These are phyloP conservation scores for pig (Sus scrofa) DNA, from an alignment of 2,113 vertebrate species.

Conservation along the genomic window DNA sequence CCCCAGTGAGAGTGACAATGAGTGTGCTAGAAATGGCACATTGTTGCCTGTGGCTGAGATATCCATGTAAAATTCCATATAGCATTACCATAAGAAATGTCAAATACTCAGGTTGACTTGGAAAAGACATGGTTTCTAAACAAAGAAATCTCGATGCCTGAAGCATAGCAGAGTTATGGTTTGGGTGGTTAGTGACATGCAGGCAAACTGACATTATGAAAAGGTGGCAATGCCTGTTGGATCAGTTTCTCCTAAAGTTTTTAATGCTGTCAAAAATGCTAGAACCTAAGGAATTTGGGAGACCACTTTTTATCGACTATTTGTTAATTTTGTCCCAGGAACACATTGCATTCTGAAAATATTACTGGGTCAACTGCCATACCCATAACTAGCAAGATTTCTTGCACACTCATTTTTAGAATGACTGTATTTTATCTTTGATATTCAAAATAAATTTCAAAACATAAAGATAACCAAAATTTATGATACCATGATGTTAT, in stretches of 20 bases:
- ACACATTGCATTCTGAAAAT: not conserved
- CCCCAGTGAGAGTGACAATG: not conserved
- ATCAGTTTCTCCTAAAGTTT: not conserved
- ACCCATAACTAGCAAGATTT: not conserved
- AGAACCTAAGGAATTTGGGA: not conserved
- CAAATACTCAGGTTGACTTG: not conserved
- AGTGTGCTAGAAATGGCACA: not conserved
- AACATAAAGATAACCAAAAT: not conserved
- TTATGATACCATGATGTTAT: not conserved
- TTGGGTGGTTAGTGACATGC: not conserved
- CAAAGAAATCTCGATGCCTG: not conserved
- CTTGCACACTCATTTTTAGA: not conserved
- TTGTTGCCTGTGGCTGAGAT: not conserved
- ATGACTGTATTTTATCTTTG: not conserved
- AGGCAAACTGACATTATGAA: not conserved
- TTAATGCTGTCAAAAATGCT: not conserved
- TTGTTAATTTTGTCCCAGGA: not conserved
- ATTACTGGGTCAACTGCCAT: not conserved
- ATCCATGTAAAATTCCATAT: not conserved
- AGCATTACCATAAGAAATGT: not conserved
- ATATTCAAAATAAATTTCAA: slow-evolving; percentile 2
- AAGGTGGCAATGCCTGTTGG: not conserved
- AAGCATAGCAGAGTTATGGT: not conserved
- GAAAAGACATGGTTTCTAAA: not conserved
- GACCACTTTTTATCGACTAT: not conserved